A percentile compares a stretch with the other conserved stretches of the same genome.
Evolutionary conservation across 2,113 vertebrate genomes (phyloP).

Genomic region (Alectura lathami): DNA sequence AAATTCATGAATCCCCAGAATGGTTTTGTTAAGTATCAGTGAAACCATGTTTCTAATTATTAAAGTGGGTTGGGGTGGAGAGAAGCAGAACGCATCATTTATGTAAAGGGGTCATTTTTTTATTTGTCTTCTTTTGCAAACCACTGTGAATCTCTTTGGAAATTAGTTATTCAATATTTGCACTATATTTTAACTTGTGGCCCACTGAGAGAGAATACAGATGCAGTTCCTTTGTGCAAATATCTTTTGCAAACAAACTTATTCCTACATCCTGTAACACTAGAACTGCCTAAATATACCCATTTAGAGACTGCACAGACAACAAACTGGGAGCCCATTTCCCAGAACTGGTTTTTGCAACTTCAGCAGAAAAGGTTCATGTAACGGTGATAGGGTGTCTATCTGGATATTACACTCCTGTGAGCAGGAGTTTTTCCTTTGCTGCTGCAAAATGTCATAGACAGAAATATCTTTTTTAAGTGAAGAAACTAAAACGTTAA

Average conservation of each 20-base stretch:
- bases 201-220: background rate
- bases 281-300: background rate
- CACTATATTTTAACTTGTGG: background rate
- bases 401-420: background rate
- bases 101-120: constrained; percentile 30
- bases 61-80: background rate
- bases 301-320: background rate
- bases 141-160: constrained; percentile 3
- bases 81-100: background rate
- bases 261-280: background rate
- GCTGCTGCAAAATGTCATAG: constrained; percentile 27
- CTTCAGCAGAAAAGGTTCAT: background rate
- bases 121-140: constrained; percentile 8
- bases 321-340: background rate
- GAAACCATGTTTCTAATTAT: constrained; percentile 45
- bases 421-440: background rate
- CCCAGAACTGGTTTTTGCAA: background rate
- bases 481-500: background rate
- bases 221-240: background rate
- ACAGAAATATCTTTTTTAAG: constrained; percentile 16
- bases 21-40: constrained; percentile 29
- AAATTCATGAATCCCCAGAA: constrained; percentile 62
- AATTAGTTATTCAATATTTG: background rate
- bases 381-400: background rate
- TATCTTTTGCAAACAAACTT: background rate